phyloP scores from a whole-genome alignment of 2,888 invertebrate species.

The Spodoptera picta region DNA sequence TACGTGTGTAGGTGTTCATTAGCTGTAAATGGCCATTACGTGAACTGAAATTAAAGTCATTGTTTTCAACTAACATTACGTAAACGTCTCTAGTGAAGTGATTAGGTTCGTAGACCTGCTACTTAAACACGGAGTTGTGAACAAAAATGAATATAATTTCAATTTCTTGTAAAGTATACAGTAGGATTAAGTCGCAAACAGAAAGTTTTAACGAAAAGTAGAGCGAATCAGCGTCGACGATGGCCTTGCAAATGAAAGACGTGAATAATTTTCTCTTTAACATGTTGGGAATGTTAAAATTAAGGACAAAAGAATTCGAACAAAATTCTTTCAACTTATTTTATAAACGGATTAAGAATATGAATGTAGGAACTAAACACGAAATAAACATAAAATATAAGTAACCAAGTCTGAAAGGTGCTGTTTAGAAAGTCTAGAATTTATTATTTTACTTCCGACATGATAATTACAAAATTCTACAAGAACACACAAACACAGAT shows the following conservation, averaged over 20 bases:
- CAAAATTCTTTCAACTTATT: background rate
- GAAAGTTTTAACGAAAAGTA: constrained; percentile 73
- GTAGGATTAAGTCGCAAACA: constrained; percentile 59
- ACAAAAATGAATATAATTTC: constrained; percentile 29
- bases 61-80: constrained; percentile 48
- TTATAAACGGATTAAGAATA: too few species aligned
- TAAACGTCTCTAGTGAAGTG: constrained; percentile 38
- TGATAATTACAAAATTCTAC: too few species aligned
- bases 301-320: constrained; percentile 26
- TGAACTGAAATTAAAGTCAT: constrained; percentile 43
- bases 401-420: too few species aligned
- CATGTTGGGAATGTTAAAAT: constrained; percentile 41
- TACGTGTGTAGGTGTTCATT: constrained; percentile 32
- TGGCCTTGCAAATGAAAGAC: constrained; percentile 70
- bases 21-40: constrained; percentile 36
- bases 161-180: constrained; percentile 36
- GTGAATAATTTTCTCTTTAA: constrained; percentile 65
- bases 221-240: constrained; percentile 66
- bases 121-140: constrained; percentile 18
- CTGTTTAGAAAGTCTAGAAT: too few species aligned
- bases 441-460: too few species aligned
- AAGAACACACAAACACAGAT: too few species aligned
- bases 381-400: too few species aligned
- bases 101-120: constrained; percentile 35
- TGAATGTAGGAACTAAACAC: too few species aligned